Percentiles rank a stretch among this genome's conserved stretches.
These are phyloP conservation scores for Tethya wilhelma DNA, from an alignment of 37 sponge, comb jelly and placozoan genomes.

Conservation along the genomic window DNA sequence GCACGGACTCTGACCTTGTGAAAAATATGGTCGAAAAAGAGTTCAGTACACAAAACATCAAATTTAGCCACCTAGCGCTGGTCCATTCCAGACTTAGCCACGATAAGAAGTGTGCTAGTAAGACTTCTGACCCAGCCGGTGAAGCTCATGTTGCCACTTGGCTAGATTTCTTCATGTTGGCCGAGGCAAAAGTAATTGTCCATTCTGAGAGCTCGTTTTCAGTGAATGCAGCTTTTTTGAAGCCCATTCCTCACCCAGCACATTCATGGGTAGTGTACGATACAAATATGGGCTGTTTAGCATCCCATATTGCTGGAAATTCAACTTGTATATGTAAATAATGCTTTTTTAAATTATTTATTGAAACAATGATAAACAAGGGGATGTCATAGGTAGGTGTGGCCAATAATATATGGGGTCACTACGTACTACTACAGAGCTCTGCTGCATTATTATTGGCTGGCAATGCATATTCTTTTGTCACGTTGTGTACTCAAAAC, in stretches of 20 bases:
- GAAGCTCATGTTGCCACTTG: neutral
- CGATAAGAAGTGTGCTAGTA: too few species aligned
- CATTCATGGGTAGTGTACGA: slow-evolving; percentile 1
- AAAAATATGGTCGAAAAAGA: neutral
- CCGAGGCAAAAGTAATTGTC: neutral
- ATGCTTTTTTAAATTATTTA: too few species aligned
- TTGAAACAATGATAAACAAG: too few species aligned
- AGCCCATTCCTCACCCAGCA: neutral
- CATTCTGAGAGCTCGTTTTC: slow-evolving; percentile 16
- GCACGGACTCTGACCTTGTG: slow-evolving; percentile 10
- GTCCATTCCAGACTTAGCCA: too few species aligned
- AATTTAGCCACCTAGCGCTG: too few species aligned
- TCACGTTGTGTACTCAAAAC: too few species aligned
- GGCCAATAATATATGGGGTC: too few species aligned
- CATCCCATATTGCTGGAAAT: neutral
- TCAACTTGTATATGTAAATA: neutral
- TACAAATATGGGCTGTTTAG: neutral
- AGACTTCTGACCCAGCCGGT: neutral
- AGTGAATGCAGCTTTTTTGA: neutral
- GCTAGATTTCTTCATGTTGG: slow-evolving; percentile 16
- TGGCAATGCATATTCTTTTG: too few species aligned
- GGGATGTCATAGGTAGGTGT: too few species aligned
- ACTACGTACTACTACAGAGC: too few species aligned
- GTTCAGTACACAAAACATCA: slow-evolving; percentile 6
- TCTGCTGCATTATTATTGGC: too few species aligned